Base-by-base conservation (phyloP, 2,797 vertebrate genomes). In the Alfaro cultratus region DNA sequence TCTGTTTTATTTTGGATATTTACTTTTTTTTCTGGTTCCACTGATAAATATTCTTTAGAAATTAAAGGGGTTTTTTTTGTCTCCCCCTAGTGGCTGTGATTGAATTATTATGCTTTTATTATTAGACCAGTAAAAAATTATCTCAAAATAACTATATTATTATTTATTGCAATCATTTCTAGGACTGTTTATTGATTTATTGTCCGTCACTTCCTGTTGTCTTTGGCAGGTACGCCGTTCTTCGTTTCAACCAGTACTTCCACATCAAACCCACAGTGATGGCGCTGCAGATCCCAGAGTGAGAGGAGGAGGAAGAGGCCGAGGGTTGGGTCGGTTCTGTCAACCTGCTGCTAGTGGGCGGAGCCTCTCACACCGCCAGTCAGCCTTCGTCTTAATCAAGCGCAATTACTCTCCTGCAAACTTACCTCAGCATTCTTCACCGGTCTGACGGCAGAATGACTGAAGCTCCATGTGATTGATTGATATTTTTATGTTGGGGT, bases 231-330 rank as follows among this genome's bases (percentile, higher is more conserved):
- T 99, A 99, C 49, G 98, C 98, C 3, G 97, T 97, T 91, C 95
- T 99, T 80, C 97, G 98, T 81, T 99, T 99, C 93, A 97, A 97
- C 89, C 97, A 97, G 84, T 99, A 99, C 96, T 99, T 99, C 91
- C 96, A 97, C 94, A 97, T 97, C 95, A 99, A 99, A 94, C 97
- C 97, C 23, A 91, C 94, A 41, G 95, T 97, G 91, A 94, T 96
- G 83, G 96, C 97, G 82, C 95, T 99, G 87, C 95, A 97, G 94
- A 89, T 95, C 89, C 96, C 97, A 75, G 96, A 98, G 87, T 99
- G 96, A 97, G 75, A 67, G 64, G 49, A n/a, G 71, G 80, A 73
- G 49, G 76, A 15, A 45, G 53, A 75, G 39, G 84, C 77, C 46
- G 62, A 73, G 57, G 43, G 16, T 16, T 1, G 39, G 71, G 10